Evolutionary conservation across 2,888 invertebrate species (phyloP).

Genomic region (Netelia fuscicornis): DNA sequence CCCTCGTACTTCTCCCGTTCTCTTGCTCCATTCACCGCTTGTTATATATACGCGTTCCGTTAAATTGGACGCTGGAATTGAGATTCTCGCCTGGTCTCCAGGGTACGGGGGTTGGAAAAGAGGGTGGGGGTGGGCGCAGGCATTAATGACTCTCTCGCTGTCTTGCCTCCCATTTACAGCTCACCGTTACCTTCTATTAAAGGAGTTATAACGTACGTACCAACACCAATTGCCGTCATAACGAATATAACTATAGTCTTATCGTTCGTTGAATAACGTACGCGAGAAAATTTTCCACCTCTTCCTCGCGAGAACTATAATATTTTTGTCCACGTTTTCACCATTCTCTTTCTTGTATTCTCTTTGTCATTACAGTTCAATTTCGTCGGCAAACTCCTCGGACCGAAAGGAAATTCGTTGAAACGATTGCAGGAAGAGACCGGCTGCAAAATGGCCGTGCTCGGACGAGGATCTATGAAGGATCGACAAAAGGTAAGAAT

Average conservation of each 20-base stretch:
- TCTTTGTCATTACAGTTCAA: constrained; percentile 89
- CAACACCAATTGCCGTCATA: neutral
- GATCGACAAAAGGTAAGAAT: constrained; percentile 93
- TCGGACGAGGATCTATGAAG: constrained; percentile 97
- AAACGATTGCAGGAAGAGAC: constrained; percentile 97
- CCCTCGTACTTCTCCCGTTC: constrained; percentile 6
- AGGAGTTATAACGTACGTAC: constrained; percentile 38
- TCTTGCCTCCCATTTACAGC: constrained; percentile 51
- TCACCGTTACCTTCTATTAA: constrained; percentile 53
- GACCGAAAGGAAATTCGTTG: constrained; percentile 96
- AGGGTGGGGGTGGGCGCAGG: constrained; percentile 22
- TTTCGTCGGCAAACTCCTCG: constrained; percentile 97
- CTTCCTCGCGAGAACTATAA: neutral
- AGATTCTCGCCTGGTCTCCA: constrained; percentile 38
- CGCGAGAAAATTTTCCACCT: neutral
- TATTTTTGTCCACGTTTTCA: no score
- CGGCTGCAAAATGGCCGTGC: constrained; percentile 97
- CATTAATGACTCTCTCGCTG: constrained; percentile 62
- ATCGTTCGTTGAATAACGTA: neutral
- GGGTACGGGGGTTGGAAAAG: no score
- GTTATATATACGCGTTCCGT: constrained; percentile 36
- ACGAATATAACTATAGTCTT: neutral
- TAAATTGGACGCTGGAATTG: constrained; percentile 64
- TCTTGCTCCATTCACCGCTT: constrained; percentile 2
- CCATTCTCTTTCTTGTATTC: constrained; percentile 61